These are phyloP conservation scores for Sitta carolinensis DNA, from an alignment of 2,797 vertebrate genomes.

Conservation along the genomic window DNA sequence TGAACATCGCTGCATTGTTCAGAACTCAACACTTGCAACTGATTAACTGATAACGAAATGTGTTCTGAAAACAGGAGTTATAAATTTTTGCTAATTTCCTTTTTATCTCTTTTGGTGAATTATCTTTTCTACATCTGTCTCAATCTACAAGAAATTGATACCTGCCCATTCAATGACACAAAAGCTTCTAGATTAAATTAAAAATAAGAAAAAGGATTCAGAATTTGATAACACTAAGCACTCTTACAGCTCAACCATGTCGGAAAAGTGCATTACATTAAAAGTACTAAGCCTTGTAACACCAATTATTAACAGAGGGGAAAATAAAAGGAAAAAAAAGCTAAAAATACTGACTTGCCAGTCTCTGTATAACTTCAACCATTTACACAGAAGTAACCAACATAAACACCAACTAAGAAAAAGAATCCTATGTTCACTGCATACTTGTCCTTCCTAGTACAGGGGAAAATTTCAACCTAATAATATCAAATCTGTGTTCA, in stretches of 20 bases:
- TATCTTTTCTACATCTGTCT: background rate
- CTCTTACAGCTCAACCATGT: background rate
- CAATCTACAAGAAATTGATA: background rate
- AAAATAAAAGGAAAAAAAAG: background rate
- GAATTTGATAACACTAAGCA: background rate
- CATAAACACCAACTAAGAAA: background rate
- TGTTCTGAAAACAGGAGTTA: background rate
- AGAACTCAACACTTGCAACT: background rate
- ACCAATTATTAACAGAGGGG: background rate
- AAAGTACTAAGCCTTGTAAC: background rate
- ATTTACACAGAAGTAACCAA: background rate
- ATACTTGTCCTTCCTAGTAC: background rate
- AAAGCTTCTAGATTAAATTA: background rate
- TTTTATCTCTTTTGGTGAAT: background rate
- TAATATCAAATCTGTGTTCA: background rate
- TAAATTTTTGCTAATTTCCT: background rate
- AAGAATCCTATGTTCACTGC: background rate
- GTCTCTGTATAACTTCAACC: background rate
- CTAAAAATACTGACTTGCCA: background rate
- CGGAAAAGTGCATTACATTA: background rate
- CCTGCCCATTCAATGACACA: background rate
- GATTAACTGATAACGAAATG: background rate
- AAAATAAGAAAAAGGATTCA: background rate
- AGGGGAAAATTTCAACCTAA: background rate
- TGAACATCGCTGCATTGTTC: background rate